Base-by-base conservation (phyloP, 1,140 invertebrate genomes). In the Zophobas morio region DNA sequence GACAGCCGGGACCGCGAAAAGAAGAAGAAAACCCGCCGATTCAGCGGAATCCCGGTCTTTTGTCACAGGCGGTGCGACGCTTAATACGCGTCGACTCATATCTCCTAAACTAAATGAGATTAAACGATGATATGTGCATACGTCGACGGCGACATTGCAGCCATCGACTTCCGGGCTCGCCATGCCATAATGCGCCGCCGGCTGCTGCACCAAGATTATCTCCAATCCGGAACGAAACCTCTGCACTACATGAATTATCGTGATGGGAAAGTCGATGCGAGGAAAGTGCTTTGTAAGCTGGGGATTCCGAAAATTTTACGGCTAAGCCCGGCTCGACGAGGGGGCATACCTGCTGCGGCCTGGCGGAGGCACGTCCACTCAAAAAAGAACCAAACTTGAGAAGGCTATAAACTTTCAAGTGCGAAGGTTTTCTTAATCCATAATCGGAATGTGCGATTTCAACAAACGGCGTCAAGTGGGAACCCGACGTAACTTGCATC, bases 121-220 rank as follows among this genome's bases (percentile, higher is more conserved):
- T 78, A 80, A 80, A 80, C 79, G 77, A 66, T 66, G 60, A 80
- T 80, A 78, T 78, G 79, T 78, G 77, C 76, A 80, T 80, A 78
- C 79, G 74, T 66, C 35, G 60, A 6, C 39, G 39, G 60, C 60
- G 60, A 66, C 60, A 36, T 8, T 66, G 20, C 39, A 66, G 60
- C 66, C 56, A 77, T 71, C 75, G 36, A 77, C 63, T 77, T 71
- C 39, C 63, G 63, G 39, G 20, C 3, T 6, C 60, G 39, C 42
- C 20, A 66, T 63, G 36, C 57, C 32, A 2, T 35, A 20, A 37
- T 66, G 39, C 60, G 60, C 6, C 60, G 39, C 2, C 20, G 20
- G 20, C 20, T 20, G 20, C 54, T 47, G 46, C 51, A 57, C 57
- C 8, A 78, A 34, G 77, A 63, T 78, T 75, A 78, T 73, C 76